Percentiles rank a stretch among this genome's conserved stretches.
phyloP scores from a whole-genome alignment of 2,888 invertebrate genomes.

The Eupithecia pulchellata region DNA sequence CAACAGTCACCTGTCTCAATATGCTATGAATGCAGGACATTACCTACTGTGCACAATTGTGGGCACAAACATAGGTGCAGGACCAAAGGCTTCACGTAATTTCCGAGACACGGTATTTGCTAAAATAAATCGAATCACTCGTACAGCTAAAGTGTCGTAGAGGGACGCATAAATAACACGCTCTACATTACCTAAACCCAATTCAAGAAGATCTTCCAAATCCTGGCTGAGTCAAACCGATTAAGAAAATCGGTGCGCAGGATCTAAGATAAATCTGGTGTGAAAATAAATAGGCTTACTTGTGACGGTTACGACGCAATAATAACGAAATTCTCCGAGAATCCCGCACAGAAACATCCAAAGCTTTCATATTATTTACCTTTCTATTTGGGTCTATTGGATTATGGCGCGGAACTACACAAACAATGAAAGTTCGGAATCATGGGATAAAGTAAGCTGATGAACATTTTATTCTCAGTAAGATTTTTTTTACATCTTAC shows the following conservation, averaged over 20 bases:
- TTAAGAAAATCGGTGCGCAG: constrained; percentile 33
- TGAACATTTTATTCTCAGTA: background rate
- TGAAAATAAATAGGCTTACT: constrained; percentile 31
- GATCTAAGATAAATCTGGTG: constrained; percentile 34
- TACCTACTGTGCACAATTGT: no score
- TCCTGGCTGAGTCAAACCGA: constrained; percentile 19
- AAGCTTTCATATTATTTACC: constrained; percentile 24
- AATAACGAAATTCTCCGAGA: constrained; percentile 11
- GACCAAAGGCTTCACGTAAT: no score
- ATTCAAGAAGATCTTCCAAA: background rate
- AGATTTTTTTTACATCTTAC: background rate
- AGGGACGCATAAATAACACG: background rate
- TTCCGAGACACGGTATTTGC: background rate
- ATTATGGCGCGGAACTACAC: constrained; percentile 17
- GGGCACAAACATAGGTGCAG: no score
- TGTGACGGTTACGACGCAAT: constrained; percentile 20
- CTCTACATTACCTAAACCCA: background rate
- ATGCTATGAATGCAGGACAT: no score
- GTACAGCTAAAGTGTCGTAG: background rate
- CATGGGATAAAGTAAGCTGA: background rate
- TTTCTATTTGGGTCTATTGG: constrained; percentile 24
- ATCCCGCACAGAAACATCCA: constrained; percentile 11
- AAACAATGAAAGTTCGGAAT: constrained; percentile 16
- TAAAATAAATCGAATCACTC: background rate
- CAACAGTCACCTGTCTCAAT: no score